phyloP scores from a whole-genome alignment of 2,888 invertebrate species.

The Callyntrura guangdongensis region DNA sequence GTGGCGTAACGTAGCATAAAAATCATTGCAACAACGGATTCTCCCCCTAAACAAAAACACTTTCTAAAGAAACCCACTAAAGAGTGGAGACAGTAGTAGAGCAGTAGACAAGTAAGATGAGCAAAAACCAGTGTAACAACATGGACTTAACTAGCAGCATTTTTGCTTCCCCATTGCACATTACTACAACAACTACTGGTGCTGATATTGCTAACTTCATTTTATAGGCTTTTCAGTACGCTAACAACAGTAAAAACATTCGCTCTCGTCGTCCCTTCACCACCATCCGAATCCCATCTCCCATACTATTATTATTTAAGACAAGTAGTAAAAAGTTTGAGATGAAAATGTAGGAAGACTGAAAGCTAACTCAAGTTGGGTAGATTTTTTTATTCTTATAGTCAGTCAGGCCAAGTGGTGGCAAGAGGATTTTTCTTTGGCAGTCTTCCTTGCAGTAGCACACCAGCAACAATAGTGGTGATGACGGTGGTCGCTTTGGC shows the following conservation, averaged over 20 bases:
- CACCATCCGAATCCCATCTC: neutral
- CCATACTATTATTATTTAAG: slow-evolving; percentile 4
- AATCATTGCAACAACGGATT: slow-evolving; percentile 35
- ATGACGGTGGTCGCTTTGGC: slow-evolving; percentile 27
- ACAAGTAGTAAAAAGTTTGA: slow-evolving; percentile 20
- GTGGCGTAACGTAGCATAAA: slow-evolving; percentile 32
- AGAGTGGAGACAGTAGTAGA: neutral
- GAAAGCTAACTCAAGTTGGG: slow-evolving; percentile 22
- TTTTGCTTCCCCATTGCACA: neutral
- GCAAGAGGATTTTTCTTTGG: slow-evolving; percentile 58
- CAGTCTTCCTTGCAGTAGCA: slow-evolving; percentile 56
- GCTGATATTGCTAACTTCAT: neutral
- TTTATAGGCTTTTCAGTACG: slow-evolving; percentile 2
- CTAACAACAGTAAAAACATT: neutral
- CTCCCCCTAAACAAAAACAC: slow-evolving; percentile 17
- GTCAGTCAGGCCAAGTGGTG: slow-evolving; percentile 58
- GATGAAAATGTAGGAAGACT: slow-evolving; percentile 21
- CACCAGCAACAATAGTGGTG: slow-evolving; percentile 54
- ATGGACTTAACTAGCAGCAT: slow-evolving; percentile 33
- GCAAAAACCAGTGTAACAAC: slow-evolving; percentile 6
- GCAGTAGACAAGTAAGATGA: neutral
- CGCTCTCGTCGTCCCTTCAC: neutral
- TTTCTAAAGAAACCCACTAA: neutral
- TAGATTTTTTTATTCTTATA: slow-evolving; percentile 54
- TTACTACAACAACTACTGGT: slow-evolving; percentile 1